Percentiles rank a stretch among this genome's conserved stretches.
phyloP scores from a whole-genome alignment of 2,888 invertebrate species.

The Drosophila anceps region DNA sequence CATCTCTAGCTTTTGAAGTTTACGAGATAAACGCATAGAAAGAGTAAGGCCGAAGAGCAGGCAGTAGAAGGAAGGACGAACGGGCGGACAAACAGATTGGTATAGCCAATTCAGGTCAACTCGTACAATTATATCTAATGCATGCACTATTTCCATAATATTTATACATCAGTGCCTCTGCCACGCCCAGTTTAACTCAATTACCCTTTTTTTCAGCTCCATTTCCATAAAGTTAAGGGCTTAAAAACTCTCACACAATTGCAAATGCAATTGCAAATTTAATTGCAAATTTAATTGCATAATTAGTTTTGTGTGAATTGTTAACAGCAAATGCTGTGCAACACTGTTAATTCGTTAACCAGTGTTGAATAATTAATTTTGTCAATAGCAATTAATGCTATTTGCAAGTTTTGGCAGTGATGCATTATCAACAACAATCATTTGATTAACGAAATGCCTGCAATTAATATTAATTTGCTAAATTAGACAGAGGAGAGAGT shows the following conservation, averaged over 20 bases:
- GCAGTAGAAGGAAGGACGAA: neutral
- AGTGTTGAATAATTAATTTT: constrained; percentile 52
- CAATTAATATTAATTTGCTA: constrained; percentile 69
- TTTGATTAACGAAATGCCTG: constrained; percentile 35
- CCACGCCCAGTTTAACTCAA: neutral
- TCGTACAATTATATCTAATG: neutral
- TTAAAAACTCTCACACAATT: neutral
- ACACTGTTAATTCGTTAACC: constrained; percentile 1
- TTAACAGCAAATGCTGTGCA: constrained; percentile 19
- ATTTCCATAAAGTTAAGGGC: neutral
- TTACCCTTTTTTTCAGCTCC: neutral
- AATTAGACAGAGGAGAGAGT: constrained; percentile 31
- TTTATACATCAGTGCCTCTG: neutral
- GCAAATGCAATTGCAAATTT: constrained; percentile 13
- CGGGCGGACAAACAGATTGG: neutral
- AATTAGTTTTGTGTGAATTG: constrained; percentile 22
- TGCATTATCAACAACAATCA: constrained; percentile 18
- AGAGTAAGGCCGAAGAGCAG: neutral
- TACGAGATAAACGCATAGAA: neutral
- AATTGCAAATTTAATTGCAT: constrained; percentile 23
- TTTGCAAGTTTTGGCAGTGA: constrained; percentile 30
- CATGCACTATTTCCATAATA: neutral
- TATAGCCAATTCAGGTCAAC: neutral
- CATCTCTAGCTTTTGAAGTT: neutral
- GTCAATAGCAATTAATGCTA: constrained; percentile 38